phyloP scores from a whole-genome alignment of 2,113 vertebrate species.

The Empidonax traillii region DNA sequence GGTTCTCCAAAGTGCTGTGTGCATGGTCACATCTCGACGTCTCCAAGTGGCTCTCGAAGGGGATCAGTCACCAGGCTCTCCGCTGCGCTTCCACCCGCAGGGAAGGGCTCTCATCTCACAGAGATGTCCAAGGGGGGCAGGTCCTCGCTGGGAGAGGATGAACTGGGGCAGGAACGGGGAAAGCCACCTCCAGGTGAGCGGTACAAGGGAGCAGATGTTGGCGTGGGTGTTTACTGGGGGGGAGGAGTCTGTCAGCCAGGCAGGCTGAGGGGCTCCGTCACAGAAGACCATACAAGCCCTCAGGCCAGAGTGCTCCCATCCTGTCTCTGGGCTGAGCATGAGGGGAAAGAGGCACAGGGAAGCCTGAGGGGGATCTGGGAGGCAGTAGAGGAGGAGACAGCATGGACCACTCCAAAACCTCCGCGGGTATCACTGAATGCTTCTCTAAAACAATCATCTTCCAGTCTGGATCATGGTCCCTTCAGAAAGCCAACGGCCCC shows the following conservation, averaged over 20 bases:
- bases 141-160: background rate
- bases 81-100: background rate
- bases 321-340: background rate
- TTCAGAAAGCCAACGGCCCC: background rate
- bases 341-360: background rate
- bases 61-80: background rate
- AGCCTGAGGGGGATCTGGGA: background rate
- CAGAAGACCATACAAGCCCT: background rate
- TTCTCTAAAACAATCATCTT: background rate
- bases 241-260: background rate
- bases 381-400: background rate
- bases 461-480: background rate
- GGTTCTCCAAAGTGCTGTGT: constrained; percentile 67
- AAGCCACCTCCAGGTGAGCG: background rate
- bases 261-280: background rate
- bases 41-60: constrained; percentile 26
- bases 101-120: background rate
- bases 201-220: background rate
- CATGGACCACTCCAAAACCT: background rate
- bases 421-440: background rate
- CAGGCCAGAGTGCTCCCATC: background rate
- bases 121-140: background rate
- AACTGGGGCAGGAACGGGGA: background rate
- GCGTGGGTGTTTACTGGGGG: rapidly evolving
- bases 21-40: constrained; percentile 47